phyloP scores from a whole-genome alignment of 2,888 invertebrate genomes.

The Scaptomyza flava region DNA sequence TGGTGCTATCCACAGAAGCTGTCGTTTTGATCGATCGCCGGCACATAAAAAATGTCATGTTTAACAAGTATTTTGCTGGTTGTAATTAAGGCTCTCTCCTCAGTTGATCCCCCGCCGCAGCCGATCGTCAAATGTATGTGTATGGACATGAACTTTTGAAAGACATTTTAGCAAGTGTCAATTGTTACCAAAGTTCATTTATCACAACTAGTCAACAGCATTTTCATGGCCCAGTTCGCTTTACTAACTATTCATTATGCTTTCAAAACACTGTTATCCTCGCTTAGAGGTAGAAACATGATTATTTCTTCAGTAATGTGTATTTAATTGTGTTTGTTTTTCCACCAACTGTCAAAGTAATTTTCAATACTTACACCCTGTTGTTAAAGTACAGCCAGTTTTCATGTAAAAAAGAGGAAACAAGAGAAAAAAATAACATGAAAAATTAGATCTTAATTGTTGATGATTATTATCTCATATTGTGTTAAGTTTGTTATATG shows the following conservation, averaged over 20 bases:
- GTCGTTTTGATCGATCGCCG: slow-evolving; percentile 82
- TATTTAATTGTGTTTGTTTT: slow-evolving; percentile 72
- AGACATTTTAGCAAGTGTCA: slow-evolving; percentile 49
- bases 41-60: slow-evolving; percentile 82
- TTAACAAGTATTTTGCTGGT: slow-evolving; percentile 81
- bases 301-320: slow-evolving; percentile 44
- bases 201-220: slow-evolving; percentile 49
- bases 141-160: slow-evolving; percentile 18
- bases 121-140: slow-evolving; percentile 4
- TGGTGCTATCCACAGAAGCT: slow-evolving; percentile 59
- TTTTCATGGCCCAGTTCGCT: slow-evolving; percentile 49
- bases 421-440: slow-evolving; percentile 14
- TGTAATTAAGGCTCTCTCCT: slow-evolving; percentile 63
- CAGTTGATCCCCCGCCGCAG: not conserved
- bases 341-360: slow-evolving; percentile 28
- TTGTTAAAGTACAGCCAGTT: slow-evolving; percentile 5
- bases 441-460: slow-evolving; percentile 28
- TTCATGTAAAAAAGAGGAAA: slow-evolving; percentile 17
- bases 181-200: slow-evolving; percentile 63
- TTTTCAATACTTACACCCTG: slow-evolving; percentile 70
- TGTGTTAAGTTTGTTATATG: not conserved
- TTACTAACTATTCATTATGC: slow-evolving; percentile 22
- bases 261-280: not conserved
- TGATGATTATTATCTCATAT: slow-evolving; percentile 20
- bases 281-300: not conserved